Base-by-base conservation (phyloP, 2,888 invertebrate species). In the Ectemnius cavifrons region DNA sequence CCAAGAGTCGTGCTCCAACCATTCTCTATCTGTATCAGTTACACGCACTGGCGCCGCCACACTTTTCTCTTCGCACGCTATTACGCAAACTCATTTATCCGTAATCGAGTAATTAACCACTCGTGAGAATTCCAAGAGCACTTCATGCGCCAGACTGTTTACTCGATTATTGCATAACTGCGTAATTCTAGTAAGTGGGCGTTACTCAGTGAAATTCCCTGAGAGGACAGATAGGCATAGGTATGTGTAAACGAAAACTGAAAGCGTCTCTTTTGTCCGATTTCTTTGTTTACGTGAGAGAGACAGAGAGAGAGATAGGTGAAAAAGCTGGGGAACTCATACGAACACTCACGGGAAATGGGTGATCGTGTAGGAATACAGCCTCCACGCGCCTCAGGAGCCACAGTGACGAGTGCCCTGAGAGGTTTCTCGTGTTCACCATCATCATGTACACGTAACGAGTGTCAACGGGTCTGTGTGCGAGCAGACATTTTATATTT, bases 381-480 rank as follows among this genome's bases (percentile, higher is more conserved):
- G 61, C 49, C 67, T 59, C 66, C 49, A 20, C 52, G 45, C 57
- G 73, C 71, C 81, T 77, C 68, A 56, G 66, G 70, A 63, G 59
- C 69, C 61, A 72, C 57, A 63, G 66, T 67, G 78, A 75, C 75
- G 77, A 75, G 72, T 77, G 74, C 66, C 58, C 74, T 81, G 83
- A 83, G 83, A 78, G 83, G 83, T 81, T 81, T 83, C 80, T 67
- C 83, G 72, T 83, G 83, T 83, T 79, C 78, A 37, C 78, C 70
- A 68, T 76, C 56, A 67, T 64, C 62, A 74, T 68, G 68, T 77
- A 66, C 73, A 72, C 66, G 73, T 64, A 73, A 72, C 67, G 67
- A 58, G 20, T 27, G 11, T 28, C 23, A 16, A 52, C 52, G 52
- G 13, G 47, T 56, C 4, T 52, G 59, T 23, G 52, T 20, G 59